Conservation (phyloP, 2,888 invertebrate genomes). For the Thyatira batis region DNA sequence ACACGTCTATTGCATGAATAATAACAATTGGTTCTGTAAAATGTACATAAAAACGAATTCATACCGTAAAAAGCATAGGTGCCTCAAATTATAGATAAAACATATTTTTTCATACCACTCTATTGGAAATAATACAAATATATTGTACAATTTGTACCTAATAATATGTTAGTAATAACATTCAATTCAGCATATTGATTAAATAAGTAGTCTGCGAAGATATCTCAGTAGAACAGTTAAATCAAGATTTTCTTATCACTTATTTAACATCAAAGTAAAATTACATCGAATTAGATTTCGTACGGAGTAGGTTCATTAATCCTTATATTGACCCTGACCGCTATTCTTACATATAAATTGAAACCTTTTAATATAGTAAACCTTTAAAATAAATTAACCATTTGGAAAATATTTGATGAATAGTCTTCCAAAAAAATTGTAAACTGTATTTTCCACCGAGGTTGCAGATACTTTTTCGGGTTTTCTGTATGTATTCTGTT, state of each 20-base stretch:
- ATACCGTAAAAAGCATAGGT: conserved; percentile 64
- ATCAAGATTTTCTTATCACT: background rate
- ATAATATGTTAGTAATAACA: background rate
- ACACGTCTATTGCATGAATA: conserved; percentile 70
- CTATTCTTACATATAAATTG: background rate
- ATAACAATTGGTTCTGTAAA: conserved; percentile 51
- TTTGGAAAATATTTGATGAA: background rate
- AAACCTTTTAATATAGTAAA: background rate
- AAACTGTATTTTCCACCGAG: background rate
- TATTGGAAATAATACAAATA: conserved; percentile 42
- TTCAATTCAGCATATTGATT: background rate
- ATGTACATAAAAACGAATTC: conserved; percentile 48
- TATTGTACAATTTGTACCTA: conserved; percentile 38
- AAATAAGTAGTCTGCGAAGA: background rate
- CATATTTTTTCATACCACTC: conserved; percentile 71
- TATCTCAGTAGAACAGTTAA: background rate
- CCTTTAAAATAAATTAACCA: background rate
- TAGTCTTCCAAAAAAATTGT: background rate
- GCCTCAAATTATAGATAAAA: conserved; percentile 69
- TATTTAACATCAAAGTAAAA: background rate
- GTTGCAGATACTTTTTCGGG: background rate
- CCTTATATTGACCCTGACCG: background rate
- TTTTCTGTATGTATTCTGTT: background rate
- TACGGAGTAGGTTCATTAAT: background rate
- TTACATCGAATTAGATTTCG: background rate